Conservation (phyloP, 2,113 vertebrate genomes). For the Nothobranchius kuhntae region DNA sequence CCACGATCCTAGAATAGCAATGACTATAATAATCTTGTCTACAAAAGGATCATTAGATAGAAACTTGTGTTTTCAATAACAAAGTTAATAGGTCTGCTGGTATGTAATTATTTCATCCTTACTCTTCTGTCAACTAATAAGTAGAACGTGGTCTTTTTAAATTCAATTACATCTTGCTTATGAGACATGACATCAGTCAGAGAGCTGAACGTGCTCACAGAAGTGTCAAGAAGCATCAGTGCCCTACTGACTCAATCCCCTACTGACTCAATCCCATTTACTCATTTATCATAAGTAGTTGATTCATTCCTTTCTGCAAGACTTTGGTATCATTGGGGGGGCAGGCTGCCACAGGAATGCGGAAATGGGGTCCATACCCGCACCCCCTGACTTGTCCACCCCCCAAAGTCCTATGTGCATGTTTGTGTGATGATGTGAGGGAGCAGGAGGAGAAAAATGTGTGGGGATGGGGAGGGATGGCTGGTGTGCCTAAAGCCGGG, state of each 20-base stretch:
- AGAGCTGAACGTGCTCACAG: slow-evolving; percentile 26
- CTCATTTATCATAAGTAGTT: slow-evolving; percentile 24
- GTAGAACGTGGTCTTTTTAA: slow-evolving; percentile 45
- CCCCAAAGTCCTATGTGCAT: too few relatives aligned
- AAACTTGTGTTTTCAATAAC: slow-evolving; percentile 24
- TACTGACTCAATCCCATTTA: slow-evolving; percentile 23
- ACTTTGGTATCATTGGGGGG: too few relatives aligned
- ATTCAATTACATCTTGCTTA: slow-evolving; percentile 40
- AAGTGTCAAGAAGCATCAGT: slow-evolving; percentile 10
- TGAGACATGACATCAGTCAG: slow-evolving; percentile 39
- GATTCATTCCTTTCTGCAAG: slow-evolving; percentile 32
- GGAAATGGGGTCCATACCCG: too few relatives aligned
- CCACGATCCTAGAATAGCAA: slow-evolving; percentile 17
- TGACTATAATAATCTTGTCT: slow-evolving; percentile 27
- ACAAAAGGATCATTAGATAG: slow-evolving; percentile 21
- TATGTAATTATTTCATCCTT: slow-evolving; percentile 21
- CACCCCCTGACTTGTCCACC: too few relatives aligned
- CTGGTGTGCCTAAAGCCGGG: too few relatives aligned
- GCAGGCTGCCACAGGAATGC: too few relatives aligned
- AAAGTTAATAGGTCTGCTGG: slow-evolving; percentile 17
- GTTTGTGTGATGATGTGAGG: too few relatives aligned
- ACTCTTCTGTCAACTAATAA: slow-evolving; percentile 43
- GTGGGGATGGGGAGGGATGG: too few relatives aligned
- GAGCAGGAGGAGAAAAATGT: too few relatives aligned
- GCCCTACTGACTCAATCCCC: slow-evolving; percentile 16